Evolutionary conservation across 2,113 vertebrate species (phyloP).

Genomic region (Tyto alba): DNA sequence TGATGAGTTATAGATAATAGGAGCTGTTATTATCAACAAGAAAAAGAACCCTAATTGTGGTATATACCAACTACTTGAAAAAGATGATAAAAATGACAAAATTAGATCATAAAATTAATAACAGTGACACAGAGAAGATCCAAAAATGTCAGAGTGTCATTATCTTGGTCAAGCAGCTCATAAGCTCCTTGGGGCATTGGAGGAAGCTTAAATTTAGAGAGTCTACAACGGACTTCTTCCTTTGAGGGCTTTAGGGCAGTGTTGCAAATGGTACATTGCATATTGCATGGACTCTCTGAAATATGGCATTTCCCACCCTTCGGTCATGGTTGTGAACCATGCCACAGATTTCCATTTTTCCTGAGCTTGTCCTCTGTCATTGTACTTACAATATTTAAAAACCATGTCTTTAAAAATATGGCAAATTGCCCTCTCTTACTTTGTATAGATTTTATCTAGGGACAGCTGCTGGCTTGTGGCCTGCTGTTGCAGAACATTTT

Average conservation of each 20-base stretch:
- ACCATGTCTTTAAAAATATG: neutral
- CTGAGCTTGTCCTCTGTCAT: neutral
- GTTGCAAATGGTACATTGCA: neutral
- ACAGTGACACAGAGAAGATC: neutral
- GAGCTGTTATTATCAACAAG: constrained; percentile 23
- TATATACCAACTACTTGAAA: neutral
- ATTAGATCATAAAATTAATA: constrained; percentile 21
- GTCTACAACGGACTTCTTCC: neutral
- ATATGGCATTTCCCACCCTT: neutral
- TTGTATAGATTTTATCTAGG: neutral
- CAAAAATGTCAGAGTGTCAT: constrained; percentile 1
- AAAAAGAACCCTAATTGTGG: neutral
- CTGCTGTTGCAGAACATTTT: neutral
- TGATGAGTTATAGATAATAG: constrained; percentile 22
- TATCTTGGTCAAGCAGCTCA: constrained; percentile 40
- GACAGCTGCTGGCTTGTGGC: neutral
- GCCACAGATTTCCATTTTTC: neutral
- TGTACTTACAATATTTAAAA: neutral
- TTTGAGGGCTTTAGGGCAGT: neutral
- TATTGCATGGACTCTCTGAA: neutral
- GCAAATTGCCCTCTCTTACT: neutral
- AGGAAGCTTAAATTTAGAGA: constrained; percentile 7
- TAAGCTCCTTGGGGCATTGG: neutral
- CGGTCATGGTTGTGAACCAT: fast-evolving
- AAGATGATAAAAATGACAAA: constrained; percentile 3